These are phyloP conservation scores for Adrianichthys oophorus DNA, from an alignment of 2,797 vertebrate species.

Conservation along the genomic window DNA sequence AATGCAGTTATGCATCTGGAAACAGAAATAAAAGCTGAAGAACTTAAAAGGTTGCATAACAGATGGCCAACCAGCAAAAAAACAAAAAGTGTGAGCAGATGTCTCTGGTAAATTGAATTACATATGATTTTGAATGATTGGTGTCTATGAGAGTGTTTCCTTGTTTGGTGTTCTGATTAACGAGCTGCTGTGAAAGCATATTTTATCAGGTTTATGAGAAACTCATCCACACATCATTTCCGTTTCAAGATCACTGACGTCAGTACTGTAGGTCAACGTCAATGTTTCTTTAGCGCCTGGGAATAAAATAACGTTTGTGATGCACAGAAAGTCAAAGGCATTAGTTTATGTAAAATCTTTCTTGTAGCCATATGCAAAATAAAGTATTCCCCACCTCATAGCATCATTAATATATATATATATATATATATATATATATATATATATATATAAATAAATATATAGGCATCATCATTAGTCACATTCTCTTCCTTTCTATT, in stretches of 20 bases:
- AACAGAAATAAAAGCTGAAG: too few relatives aligned
- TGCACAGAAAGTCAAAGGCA: conserved; percentile 14
- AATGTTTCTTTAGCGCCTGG: conserved; percentile 37
- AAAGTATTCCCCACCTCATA: too few relatives aligned
- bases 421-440: too few relatives aligned
- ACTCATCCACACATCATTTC: conserved; percentile 56
- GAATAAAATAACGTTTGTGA: conserved; percentile 20
- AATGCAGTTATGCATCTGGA: too few relatives aligned
- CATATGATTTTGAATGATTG: conserved; percentile 71
- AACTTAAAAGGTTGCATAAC: conserved; percentile 36
- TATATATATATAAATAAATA: too few relatives aligned
- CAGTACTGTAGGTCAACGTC: conserved; percentile 51
- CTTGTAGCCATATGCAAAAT: too few relatives aligned
- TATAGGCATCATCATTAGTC: too few relatives aligned
- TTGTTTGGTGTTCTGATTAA: conserved; percentile 63
- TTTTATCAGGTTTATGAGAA: conserved; percentile 57
- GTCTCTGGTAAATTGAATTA: conserved; percentile 66
- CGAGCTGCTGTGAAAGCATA: conserved; percentile 48
- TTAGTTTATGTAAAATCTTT: background rate
- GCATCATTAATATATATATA: too few relatives aligned
- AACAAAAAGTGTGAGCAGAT: conserved; percentile 63
- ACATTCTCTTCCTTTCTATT: too few relatives aligned
- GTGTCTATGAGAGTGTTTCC: conserved; percentile 63
- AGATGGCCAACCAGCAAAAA: conserved; percentile 47
- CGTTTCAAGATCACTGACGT: conserved; percentile 57